Evolutionary conservation across 2,888 invertebrate species (phyloP).

Genomic region (Steinernema hermaphroditum): DNA sequence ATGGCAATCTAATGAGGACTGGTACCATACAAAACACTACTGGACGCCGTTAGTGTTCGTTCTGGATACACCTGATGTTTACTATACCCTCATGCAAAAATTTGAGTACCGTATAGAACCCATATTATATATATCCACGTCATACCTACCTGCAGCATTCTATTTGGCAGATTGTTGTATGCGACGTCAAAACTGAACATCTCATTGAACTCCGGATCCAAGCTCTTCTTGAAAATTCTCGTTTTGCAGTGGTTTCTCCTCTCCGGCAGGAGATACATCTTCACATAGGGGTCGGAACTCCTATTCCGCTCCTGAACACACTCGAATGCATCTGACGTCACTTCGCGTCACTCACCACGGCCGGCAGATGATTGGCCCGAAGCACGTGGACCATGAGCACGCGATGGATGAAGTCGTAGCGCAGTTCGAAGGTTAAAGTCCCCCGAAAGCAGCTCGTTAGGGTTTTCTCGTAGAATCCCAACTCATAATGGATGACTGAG

Average conservation of each 20-base stretch:
- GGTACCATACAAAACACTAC: too few species aligned
- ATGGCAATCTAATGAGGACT: too few species aligned
- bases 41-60: too few species aligned
- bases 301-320: constrained; percentile 29
- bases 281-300: constrained; percentile 80
- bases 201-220: constrained; percentile 64
- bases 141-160: constrained; percentile 73
- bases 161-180: constrained; percentile 77
- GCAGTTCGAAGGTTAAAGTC: constrained; percentile 79
- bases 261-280: constrained; percentile 81
- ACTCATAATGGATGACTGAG: constrained; percentile 70
- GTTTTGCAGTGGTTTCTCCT: constrained; percentile 83
- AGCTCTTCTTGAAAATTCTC: constrained; percentile 70
- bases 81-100: too few species aligned
- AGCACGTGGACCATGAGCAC: constrained; percentile 73
- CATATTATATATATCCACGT: too few species aligned
- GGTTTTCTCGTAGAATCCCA: constrained; percentile 76
- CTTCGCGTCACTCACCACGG: constrained; percentile 73
- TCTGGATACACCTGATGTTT: too few species aligned
- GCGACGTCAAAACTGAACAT: constrained; percentile 81
- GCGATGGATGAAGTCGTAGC: constrained; percentile 81
- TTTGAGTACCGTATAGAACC: too few species aligned
- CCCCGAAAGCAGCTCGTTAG: constrained; percentile 76
- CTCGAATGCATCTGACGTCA: background rate
- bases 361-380: constrained; percentile 67